phyloP scores from a whole-genome alignment of 2,113 vertebrate species.

The Cyanocitta stelleri region DNA sequence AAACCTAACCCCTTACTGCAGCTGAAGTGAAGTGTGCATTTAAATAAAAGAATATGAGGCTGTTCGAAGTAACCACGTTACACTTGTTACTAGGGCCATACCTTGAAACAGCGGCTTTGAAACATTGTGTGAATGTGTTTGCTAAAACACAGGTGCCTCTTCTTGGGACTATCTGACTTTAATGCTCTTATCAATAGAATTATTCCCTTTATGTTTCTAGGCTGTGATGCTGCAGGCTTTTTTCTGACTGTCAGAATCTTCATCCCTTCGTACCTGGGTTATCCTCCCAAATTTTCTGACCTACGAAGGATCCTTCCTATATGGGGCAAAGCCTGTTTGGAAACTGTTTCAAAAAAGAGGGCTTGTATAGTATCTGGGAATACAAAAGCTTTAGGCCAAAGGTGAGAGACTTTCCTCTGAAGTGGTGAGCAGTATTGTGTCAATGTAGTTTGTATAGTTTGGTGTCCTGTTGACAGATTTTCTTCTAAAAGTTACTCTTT shows the following conservation, averaged over 20 bases:
- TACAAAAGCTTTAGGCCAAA: neutral
- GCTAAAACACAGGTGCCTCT: neutral
- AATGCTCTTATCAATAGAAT: neutral
- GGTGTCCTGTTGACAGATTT: neutral
- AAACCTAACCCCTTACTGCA: neutral
- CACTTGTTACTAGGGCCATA: neutral
- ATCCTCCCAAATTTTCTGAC: neutral
- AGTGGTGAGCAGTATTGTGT: neutral
- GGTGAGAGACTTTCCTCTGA: neutral
- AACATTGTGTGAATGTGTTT: neutral
- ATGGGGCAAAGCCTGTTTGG: neutral
- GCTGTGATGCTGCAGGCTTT: neutral
- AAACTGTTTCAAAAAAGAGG: neutral
- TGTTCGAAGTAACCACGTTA: neutral
- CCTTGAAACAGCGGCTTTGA: neutral
- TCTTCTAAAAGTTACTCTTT: neutral
- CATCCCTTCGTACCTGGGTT: rapidly evolving
- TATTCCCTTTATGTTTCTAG: neutral
- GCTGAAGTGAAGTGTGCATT: neutral
- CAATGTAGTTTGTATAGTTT: neutral
- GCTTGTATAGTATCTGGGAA: neutral
- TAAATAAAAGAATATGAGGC: neutral
- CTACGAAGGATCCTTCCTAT: neutral
- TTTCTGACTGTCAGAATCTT: neutral
- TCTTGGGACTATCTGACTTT: neutral